A percentile compares a stretch with the other conserved stretches of the same genome.
Conservation (phyloP, 2,888 invertebrate genomes). For the Polydrusus pterygomalis region DNA sequence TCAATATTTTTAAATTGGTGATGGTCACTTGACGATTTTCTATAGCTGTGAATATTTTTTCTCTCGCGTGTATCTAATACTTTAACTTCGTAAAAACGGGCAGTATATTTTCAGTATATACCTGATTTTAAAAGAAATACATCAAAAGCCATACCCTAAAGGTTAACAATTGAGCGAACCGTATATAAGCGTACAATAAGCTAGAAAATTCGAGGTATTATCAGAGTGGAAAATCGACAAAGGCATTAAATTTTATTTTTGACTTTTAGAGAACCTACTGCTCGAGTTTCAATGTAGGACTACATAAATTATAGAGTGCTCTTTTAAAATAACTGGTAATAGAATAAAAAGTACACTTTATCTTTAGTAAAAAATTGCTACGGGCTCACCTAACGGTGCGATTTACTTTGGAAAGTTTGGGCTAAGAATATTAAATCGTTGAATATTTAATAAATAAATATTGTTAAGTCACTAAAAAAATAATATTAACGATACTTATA, state of each 20-base stretch:
- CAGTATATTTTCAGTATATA: background rate
- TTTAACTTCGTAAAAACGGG: background rate
- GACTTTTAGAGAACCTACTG: constrained; percentile 29
- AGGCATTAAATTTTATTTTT: constrained; percentile 33
- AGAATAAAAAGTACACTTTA: constrained; percentile 4
- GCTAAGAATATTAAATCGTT: too few relatives aligned
- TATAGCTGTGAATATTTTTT: too few relatives aligned
- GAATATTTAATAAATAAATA: too few relatives aligned
- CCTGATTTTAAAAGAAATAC: constrained; percentile 17
- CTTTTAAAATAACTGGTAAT: constrained; percentile 14
- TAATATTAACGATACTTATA: too few relatives aligned
- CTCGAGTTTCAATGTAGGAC: constrained; percentile 13
- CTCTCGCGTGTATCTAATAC: too few relatives aligned
- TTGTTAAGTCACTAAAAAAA: too few relatives aligned
- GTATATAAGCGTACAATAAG: constrained; percentile 32
- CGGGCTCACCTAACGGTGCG: too few relatives aligned
- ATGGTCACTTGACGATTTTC: too few relatives aligned
- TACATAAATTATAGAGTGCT: constrained; percentile 19
- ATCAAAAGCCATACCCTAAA: constrained; percentile 13
- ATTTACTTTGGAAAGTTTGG: too few relatives aligned
- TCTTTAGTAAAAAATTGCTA: background rate
- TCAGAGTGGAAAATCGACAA: constrained; percentile 42
- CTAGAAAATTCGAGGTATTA: constrained; percentile 30
- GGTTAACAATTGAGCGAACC: constrained; percentile 19
- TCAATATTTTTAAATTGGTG: too few relatives aligned